Percentiles rank a stretch among this genome's conserved stretches.
phyloP scores from a whole-genome alignment of 1,140 invertebrate genomes.

The Penaeus vannamei region DNA sequence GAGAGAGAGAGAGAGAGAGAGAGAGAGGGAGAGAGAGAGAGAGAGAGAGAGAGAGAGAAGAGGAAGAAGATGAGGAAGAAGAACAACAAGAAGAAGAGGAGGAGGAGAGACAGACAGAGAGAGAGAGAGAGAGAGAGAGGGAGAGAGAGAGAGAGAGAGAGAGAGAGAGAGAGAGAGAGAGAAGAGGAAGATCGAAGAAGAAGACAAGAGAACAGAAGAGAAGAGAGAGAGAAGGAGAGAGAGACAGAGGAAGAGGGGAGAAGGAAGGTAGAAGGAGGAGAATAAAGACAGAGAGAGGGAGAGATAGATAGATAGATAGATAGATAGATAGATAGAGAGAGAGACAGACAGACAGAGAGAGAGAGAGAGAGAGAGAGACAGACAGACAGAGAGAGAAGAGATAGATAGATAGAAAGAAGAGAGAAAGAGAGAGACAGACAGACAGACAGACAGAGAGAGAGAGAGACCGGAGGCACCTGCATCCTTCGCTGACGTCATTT shows the following conservation, averaged over 20 bases:
- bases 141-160: neutral
- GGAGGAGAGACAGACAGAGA: neutral
- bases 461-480: neutral
- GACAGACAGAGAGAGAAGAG: neutral
- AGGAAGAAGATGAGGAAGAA: too few relatives aligned
- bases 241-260: too few relatives aligned
- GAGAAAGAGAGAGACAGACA: neutral
- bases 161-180: too few relatives aligned
- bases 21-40: neutral
- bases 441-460: neutral
- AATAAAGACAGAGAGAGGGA: too few relatives aligned
- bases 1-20: neutral
- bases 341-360: neutral
- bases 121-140: neutral
- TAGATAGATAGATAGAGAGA: too few relatives aligned
- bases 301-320: neutral
- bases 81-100: neutral
- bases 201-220: neutral
- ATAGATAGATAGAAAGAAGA: neutral
- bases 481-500: too few relatives aligned
- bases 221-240: neutral
- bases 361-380: neutral
- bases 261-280: neutral
- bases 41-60: neutral
- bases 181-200: neutral